A percentile compares a stretch with the other conserved stretches of the same genome.
These are phyloP conservation scores for Agonopterix heracliana DNA, from an alignment of 2,888 invertebrate genomes.

Conservation along the genomic window DNA sequence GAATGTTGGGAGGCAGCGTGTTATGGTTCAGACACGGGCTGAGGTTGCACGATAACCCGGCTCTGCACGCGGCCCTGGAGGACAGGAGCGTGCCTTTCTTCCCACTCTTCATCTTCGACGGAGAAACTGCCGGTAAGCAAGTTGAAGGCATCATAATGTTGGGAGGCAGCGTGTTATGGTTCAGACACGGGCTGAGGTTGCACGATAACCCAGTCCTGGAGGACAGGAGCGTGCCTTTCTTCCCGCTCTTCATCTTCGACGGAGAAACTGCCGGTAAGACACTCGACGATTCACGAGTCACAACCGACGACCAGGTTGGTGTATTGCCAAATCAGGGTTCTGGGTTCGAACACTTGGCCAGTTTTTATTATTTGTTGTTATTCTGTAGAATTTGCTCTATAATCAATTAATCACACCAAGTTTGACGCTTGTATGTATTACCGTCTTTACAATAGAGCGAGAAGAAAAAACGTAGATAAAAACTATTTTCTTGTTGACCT, in stretches of 20 bases:
- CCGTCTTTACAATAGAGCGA: no score
- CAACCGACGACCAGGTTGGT: no score
- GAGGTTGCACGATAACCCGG: constrained; percentile 82
- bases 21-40: constrained; percentile 84
- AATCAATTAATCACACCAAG: no score
- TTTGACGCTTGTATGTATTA: no score
- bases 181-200: constrained; percentile 81
- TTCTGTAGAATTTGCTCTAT: no score
- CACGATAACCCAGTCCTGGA: constrained; percentile 82
- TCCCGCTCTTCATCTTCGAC: constrained; percentile 84
- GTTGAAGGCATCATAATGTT: constrained; percentile 30
- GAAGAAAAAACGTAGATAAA: no score
- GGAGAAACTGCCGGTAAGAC: constrained; percentile 69
- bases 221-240: constrained; percentile 56
- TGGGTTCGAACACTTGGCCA: no score
- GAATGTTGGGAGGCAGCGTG: constrained; percentile 68
- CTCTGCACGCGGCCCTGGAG: constrained; percentile 74
- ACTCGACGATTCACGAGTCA: no score
- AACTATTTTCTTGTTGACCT: no score
- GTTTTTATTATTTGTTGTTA: no score
- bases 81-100: constrained; percentile 62
- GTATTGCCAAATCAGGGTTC: no score
- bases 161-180: constrained; percentile 79
- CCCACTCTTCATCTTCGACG: constrained; percentile 84
- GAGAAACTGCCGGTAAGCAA: constrained; percentile 79